Evolutionary conservation across 1,140 invertebrate species (phyloP).

Genomic region (Temnothorax longispinosus): DNA sequence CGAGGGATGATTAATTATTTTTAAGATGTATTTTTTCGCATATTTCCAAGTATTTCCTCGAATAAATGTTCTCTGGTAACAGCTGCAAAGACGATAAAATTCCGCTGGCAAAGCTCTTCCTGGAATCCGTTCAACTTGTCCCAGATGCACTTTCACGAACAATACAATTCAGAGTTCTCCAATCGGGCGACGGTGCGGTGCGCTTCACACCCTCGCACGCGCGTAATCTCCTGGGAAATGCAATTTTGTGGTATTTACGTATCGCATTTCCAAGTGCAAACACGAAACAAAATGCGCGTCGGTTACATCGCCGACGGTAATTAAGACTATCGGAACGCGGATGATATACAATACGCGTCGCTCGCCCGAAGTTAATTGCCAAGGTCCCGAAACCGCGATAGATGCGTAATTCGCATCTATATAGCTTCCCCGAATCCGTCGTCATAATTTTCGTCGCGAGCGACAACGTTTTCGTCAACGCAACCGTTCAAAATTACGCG

Average conservation of each 20-base stretch:
- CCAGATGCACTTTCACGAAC: slow-evolving; percentile 9
- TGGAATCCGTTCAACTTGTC: slow-evolving; percentile 14
- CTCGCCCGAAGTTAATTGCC: background rate
- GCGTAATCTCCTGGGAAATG: slow-evolving; percentile 6
- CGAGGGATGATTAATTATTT: slow-evolving; percentile 11
- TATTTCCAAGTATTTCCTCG: background rate
- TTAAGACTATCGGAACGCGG: background rate
- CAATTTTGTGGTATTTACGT: slow-evolving; percentile 38
- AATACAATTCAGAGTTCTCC: slow-evolving; percentile 20
- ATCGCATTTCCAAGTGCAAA: background rate
- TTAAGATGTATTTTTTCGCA: background rate
- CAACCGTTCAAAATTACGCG: background rate
- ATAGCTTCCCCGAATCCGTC: background rate
- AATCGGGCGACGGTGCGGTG: background rate
- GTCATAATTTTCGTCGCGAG: background rate
- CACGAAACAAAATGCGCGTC: background rate
- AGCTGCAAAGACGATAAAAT: background rate
- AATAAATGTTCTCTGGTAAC: background rate
- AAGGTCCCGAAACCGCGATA: background rate
- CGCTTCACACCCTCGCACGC: background rate
- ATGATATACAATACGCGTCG: background rate
- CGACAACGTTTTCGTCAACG: background rate
- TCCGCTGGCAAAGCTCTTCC: background rate
- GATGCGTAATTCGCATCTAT: background rate
- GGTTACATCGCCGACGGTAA: background rate